Conservation (phyloP, 2,797 vertebrate genomes). For the Protonibea diacanthus region DNA sequence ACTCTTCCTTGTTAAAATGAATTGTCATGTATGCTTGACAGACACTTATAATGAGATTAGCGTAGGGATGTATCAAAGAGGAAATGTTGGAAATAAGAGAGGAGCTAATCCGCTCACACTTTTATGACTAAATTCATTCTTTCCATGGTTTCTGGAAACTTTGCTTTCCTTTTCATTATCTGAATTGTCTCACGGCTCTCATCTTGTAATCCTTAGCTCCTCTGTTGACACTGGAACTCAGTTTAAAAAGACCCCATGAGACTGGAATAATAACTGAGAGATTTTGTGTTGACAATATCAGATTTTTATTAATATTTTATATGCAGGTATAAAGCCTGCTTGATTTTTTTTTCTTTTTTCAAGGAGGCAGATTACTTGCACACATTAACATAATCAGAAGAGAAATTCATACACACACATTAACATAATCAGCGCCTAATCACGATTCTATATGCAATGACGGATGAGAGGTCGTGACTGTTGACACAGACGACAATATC, state of each 20-base stretch:
- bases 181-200: slow-evolving; percentile 64
- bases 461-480: slow-evolving; percentile 17
- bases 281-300: slow-evolving; percentile 41
- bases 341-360: background rate
- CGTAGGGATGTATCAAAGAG: slow-evolving; percentile 71
- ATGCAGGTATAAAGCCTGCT: slow-evolving; percentile 24
- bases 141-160: slow-evolving; percentile 54
- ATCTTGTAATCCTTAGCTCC: slow-evolving; percentile 62
- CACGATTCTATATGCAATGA: slow-evolving; percentile 12
- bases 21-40: slow-evolving; percentile 81
- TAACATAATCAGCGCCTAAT: slow-evolving; percentile 49
- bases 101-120: slow-evolving; percentile 70
- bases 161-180: slow-evolving; percentile 72
- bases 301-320: slow-evolving; percentile 44
- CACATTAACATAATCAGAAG: slow-evolving; percentile 43
- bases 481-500: slow-evolving; percentile 1
- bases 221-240: slow-evolving; percentile 38
- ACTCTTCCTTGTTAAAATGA: slow-evolving; percentile 80
- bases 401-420: slow-evolving; percentile 45
- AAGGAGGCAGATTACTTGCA: slow-evolving; percentile 27
- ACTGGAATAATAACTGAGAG: slow-evolving; percentile 40
- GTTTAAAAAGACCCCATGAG: slow-evolving; percentile 45
- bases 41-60: slow-evolving; percentile 85
- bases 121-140: slow-evolving; percentile 70
- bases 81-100: slow-evolving; percentile 78